A percentile compares a stretch with the other conserved stretches of the same genome.
phyloP scores from a whole-genome alignment of 2,113 vertebrate species.

The Dicaeum eximium region DNA sequence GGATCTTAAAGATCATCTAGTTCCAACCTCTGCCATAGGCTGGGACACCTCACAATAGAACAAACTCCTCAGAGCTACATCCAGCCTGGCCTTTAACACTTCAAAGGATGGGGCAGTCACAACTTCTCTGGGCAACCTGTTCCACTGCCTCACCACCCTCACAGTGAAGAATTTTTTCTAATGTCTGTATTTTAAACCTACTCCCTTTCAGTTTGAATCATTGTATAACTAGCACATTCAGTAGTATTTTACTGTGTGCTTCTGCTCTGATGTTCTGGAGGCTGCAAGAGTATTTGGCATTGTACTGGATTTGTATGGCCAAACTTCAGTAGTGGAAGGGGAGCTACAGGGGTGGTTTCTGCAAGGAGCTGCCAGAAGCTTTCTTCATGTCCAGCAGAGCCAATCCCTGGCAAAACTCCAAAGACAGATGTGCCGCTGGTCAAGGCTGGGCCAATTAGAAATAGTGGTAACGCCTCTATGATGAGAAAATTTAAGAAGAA shows the following conservation, averaged over 20 bases:
- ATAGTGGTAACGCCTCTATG: background rate
- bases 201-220: background rate
- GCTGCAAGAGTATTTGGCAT: background rate
- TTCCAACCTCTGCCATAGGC: background rate
- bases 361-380: background rate
- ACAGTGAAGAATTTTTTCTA: background rate
- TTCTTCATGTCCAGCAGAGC: background rate
- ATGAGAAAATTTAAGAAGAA: background rate
- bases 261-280: background rate
- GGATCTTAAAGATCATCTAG: background rate
- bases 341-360: background rate
- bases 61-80: background rate
- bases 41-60: background rate
- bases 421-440: background rate
- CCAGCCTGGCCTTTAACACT: background rate
- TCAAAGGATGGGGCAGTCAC: background rate
- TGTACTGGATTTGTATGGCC: background rate
- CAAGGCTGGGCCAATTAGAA: background rate
- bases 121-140: background rate
- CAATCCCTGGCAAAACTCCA: background rate
- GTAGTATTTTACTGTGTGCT: background rate
- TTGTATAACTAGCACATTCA: background rate
- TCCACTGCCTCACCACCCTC: background rate
- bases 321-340: background rate
- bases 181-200: background rate